Evolutionary conservation across 2,113 vertebrate species (phyloP), one percentile per base, ranked within the genome.

Genomic region (Phylloscopus trochiloides): DNA sequence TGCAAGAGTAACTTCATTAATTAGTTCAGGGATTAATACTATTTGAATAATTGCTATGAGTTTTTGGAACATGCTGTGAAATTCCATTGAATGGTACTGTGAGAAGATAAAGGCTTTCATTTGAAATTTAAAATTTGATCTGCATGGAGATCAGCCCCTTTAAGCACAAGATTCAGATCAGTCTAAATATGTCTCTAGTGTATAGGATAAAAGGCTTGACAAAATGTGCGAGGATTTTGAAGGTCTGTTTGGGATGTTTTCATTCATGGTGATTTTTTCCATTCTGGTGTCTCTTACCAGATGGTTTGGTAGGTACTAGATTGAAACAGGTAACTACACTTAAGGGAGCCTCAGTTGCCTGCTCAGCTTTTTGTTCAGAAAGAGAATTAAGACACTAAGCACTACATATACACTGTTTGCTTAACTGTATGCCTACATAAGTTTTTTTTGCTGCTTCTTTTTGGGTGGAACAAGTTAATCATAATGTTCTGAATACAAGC

Each of bases 341-440:
- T 5, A 48, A 40, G 25, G 38, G 52, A 81, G 18, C n/a, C 20
- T 61, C 14, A 17, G 10, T 4, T 61, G 13, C 36, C 52, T 73
- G 28, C 57, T 72, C 24, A 43, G 62, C 4, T 71, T 54, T 81
- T 62, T 45, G 4, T 19, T 16, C 8, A 88, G 32, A 10, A 26
- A 55, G 20, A n/a, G 7, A 21, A 17, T 62, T 72, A 15, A 75
- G 34, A 29, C 20, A 19, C 3, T 1, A 16, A 58, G 20, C 21
- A 22, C 16, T 31, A n/a, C 10, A 15, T 4, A 2, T 32, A 15
- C 9, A 65, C 43, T 14, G 0, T 85, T 88, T 88, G 36, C 31
- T 57, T 66, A 58, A 38, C 12, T 6, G 1, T 45, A 1, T 31
- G 20, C 6, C 26, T n/a, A 3, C 8, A 0, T 40, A n/a, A 72